Base-by-base conservation (phyloP, 2,113 vertebrate genomes). In the Sinocyclocheilus maitianheensis region DNA sequence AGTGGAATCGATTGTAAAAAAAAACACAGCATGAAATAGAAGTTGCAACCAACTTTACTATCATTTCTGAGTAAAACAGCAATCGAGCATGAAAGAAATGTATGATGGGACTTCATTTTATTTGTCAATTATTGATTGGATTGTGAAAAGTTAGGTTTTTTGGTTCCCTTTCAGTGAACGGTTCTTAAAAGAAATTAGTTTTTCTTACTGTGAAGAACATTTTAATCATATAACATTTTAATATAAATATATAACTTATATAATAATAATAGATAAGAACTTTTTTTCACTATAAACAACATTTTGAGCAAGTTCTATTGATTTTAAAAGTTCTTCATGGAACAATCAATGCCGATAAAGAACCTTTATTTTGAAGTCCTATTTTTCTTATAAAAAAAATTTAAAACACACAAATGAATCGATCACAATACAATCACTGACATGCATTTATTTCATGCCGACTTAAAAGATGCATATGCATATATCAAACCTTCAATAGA, bases 401-500 rank as follows among this genome's bases (percentile, higher is more conserved):
- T 37, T 4, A 37, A 71, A 14, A 75, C 3, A 12, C 71, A n/a
- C 40, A 46, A 46, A 43, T n/a, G 0, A 69, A 74, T 46, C 0
- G 0, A n/a, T 75, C 22, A 40, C 18, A 40, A 20, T 72, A 20
- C 8, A 72, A 71, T 10, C 67, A n/a, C 11, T 24, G 40, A 43
- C 40, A 46, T n/a, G 5, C 10, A 48, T 8, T 46, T 48, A 48
- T 48, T 75, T 24, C 5, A 74, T 43, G 40, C 37, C 4, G 5
- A 46, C 71, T 46, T n/a, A 43, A 46, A 75, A 5, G 22, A 46
- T 24, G 48, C 14, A 55, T 26, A 55, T 34, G 20, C 10, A 77
- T 55, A 58, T 83, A 43, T 34, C 76, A 88, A 90, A 97, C 97
- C 96, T 0, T 97, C 95, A 3, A 97, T 95, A 0, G 96, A 97